Percentiles rank a stretch among this genome's conserved stretches.
These are phyloP conservation scores for Leuctra nigra DNA, from an alignment of 2,888 invertebrate genomes.

Conservation along the genomic window DNA sequence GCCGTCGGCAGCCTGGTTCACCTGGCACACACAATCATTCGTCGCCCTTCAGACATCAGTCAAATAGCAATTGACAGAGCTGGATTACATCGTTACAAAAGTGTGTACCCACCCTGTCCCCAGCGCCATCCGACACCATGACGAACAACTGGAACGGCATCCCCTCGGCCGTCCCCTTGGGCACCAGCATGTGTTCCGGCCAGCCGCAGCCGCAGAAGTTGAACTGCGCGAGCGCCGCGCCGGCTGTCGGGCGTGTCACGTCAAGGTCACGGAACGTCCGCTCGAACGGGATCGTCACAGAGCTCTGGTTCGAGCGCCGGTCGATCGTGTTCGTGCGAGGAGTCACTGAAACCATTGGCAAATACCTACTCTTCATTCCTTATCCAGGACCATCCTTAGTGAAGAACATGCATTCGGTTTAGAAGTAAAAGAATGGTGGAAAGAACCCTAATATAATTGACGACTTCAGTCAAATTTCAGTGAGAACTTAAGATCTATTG, in stretches of 20 bases:
- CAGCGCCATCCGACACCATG: slow-evolving; percentile 67
- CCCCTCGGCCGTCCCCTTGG: slow-evolving; percentile 57
- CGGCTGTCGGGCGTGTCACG: slow-evolving; percentile 24
- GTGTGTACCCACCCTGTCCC: slow-evolving; percentile 58
- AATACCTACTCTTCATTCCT: too few species aligned
- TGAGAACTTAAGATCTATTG: too few species aligned
- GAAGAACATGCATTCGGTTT: too few species aligned
- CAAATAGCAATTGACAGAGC: too few species aligned
- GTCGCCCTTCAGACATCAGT: too few species aligned
- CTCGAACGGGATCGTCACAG: slow-evolving; percentile 51
- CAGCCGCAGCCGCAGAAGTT: slow-evolving; percentile 23
- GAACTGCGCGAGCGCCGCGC: neutral
- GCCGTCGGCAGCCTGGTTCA: slow-evolving; percentile 22
- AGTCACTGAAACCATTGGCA: slow-evolving; percentile 53
- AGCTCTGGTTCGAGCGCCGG: slow-evolving; percentile 53
- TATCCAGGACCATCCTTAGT: too few species aligned
- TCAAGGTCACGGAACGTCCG: slow-evolving; percentile 51
- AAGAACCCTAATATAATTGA: too few species aligned
- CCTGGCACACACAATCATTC: too few species aligned
- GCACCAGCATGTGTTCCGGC: too few species aligned
- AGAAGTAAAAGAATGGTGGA: too few species aligned
- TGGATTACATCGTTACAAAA: too few species aligned
- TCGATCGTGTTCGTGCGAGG: slow-evolving; percentile 60
- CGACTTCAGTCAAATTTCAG: too few species aligned
- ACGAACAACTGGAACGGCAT: slow-evolving; percentile 62